Evolutionary conservation across 1,140 invertebrate genomes (phyloP).

Genomic region (Drosophila orena): DNA sequence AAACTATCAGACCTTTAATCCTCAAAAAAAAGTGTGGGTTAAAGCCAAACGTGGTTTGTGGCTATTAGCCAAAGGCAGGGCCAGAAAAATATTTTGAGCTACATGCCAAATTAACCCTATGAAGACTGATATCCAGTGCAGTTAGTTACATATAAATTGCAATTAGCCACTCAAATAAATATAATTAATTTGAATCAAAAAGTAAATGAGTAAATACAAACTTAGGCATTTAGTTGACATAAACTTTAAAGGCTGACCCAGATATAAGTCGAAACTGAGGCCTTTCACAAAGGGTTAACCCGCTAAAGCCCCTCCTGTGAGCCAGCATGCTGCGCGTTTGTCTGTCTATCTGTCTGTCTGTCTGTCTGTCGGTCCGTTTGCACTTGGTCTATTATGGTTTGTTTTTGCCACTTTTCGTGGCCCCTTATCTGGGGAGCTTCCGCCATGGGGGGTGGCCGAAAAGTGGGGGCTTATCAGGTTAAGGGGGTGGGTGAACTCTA

Average conservation of each 20-base stretch:
- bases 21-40: slow-evolving; percentile 12
- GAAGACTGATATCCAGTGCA: too few species aligned
- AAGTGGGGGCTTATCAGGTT: not conserved
- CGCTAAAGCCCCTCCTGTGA: slow-evolving; percentile 2
- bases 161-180: too few species aligned
- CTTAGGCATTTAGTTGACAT: too few species aligned
- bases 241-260: not conserved
- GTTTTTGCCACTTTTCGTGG: slow-evolving; percentile 16
- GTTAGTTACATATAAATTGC: too few species aligned
- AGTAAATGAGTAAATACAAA: too few species aligned
- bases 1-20: slow-evolving; percentile 18
- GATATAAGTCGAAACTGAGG: not conserved
- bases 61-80: slow-evolving; percentile 26
- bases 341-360: slow-evolving; percentile 7
- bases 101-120: slow-evolving; percentile 10
- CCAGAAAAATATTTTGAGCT: slow-evolving; percentile 6
- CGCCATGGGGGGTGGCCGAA: slow-evolving; percentile 14
- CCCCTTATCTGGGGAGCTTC: slow-evolving; percentile 33
- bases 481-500: slow-evolving; percentile 20
- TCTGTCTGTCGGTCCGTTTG: slow-evolving; percentile 1
- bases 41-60: slow-evolving; percentile 11
- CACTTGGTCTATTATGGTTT: slow-evolving; percentile 37
- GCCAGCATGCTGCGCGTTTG: slow-evolving; percentile 11
- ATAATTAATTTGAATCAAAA: too few species aligned
- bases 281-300: slow-evolving; percentile 16